These are phyloP conservation scores for Sylvicola cinctus DNA, from an alignment of 2,888 invertebrate genomes.

Conservation along the genomic window DNA sequence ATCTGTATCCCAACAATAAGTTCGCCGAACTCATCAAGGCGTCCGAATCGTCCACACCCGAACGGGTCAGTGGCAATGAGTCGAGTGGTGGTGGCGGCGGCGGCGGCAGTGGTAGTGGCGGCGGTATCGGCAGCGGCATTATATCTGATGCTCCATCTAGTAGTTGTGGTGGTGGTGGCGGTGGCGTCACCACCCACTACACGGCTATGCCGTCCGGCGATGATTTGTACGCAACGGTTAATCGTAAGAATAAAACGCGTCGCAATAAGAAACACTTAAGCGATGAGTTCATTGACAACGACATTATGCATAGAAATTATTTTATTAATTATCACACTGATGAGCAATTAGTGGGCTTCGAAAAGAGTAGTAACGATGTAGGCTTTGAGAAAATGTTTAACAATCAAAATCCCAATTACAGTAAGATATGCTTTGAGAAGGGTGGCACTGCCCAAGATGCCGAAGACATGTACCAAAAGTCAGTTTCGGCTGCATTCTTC, in stretches of 20 bases:
- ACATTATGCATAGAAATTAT: constrained; percentile 17
- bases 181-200: neutral
- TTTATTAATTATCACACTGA: constrained; percentile 5
- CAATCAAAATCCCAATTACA: too few relatives aligned
- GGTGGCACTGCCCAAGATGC: too few relatives aligned
- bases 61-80: constrained; percentile 14
- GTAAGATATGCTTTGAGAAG: too few relatives aligned
- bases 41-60: constrained; percentile 6
- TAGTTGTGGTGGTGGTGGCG: constrained; percentile 1
- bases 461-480: too few relatives aligned
- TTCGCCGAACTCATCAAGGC: constrained; percentile 12
- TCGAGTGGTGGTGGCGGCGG: constrained; percentile 12
- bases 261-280: constrained; percentile 18
- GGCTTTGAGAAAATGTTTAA: too few relatives aligned
- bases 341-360: too few relatives aligned
- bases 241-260: constrained; percentile 20
- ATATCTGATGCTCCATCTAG: neutral
- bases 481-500: too few relatives aligned
- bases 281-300: constrained; percentile 25
- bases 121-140: too few relatives aligned
- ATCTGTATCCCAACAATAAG: constrained; percentile 15
- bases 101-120: neutral
- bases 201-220: constrained; percentile 7
- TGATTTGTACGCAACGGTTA: constrained; percentile 26
- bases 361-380: too few relatives aligned